Evolutionary conservation across 2,888 invertebrate genomes (phyloP), one percentile per base, ranked within the genome.

Genomic region (Idaea straminata): DNA sequence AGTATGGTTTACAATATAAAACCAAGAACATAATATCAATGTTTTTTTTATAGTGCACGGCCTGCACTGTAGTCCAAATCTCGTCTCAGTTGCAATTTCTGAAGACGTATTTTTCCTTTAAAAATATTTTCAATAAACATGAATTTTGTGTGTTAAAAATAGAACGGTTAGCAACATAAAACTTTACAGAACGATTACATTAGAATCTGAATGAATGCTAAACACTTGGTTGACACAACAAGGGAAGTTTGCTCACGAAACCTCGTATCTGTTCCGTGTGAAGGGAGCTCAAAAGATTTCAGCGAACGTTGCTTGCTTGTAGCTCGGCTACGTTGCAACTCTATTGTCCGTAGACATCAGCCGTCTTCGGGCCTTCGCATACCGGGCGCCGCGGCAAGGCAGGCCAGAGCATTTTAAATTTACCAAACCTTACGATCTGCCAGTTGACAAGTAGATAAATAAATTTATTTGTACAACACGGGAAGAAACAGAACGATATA

Each of bases 281-380:
- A 82, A 74, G 80, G 77, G 80, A 86, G 82, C 83, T 87, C 85
- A 85, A 87, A 87, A 85, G 87, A 82, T 83, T 81, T 76, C 77
- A 78, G 76, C 76, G 73, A 79, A 77, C 79, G 76, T 78, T 76
- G 77, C 72, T 73, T 72, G 74, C 15, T 71, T 65, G 68, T 79
- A 79, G 81, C 83, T 81, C 79, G 77, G 82, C 80, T 84, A 80
- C 79, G 73, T 77, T 76, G 79, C 79, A 78, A 71, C 81, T 79
- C 79, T 73, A 86, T 88, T 88, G 87, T 87, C 76, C 81, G 82
- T 78, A 81, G 80, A 81, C 80, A 80, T 78, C 77, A 74, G 68
- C 75, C 81, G 79, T 80, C 81, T 80, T 79, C 76, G 79, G 77
- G 77, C 78, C 69, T 64, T 73, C 77, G 76, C 76, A 79, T 5